These are phyloP conservation scores for Drosophila mettleri DNA, from an alignment of 2,888 invertebrate species.

Conservation along the genomic window DNA sequence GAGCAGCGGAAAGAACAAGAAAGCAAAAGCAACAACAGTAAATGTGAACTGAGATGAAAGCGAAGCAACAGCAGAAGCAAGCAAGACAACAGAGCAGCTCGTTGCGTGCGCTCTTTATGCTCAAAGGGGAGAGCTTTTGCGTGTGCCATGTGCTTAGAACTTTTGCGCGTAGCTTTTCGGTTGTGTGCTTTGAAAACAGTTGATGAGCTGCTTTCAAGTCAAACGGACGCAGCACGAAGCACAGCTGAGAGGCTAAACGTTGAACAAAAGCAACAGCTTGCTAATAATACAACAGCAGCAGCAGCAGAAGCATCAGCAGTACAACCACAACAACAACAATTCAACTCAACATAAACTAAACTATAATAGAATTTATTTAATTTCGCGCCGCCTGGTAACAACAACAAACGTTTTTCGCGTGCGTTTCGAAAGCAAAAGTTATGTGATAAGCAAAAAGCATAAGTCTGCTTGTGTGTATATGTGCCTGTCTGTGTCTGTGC, in stretches of 20 bases:
- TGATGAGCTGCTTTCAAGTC: conserved; percentile 81
- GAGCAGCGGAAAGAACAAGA: not conserved
- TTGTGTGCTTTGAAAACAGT: conserved; percentile 72
- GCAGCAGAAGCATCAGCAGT: conserved; percentile 3
- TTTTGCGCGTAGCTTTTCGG: conserved; percentile 53
- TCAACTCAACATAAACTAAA: conserved; percentile 21
- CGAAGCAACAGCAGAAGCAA: conserved; percentile 15
- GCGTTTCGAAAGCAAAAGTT: conserved; percentile 47
- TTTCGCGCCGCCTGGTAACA: conserved; percentile 30
- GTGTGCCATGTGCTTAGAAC: conserved; percentile 61
- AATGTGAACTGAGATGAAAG: not conserved
- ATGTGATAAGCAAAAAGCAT: conserved; percentile 60
- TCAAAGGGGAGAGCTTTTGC: conserved; percentile 36
- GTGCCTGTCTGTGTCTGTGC: conserved; percentile 14
- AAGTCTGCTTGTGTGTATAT: conserved; percentile 4
- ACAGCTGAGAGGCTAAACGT: conserved; percentile 15
- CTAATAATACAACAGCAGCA: conserved; percentile 31
- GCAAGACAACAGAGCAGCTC: not conserved
- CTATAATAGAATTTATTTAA: conserved; percentile 41
- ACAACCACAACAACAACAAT: conserved; percentile 20
- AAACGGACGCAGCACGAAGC: conserved; percentile 69
- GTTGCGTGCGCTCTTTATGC: conserved; percentile 34
- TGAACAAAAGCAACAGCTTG: conserved; percentile 53
- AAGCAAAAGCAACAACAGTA: conserved; percentile 11
- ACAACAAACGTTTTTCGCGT: conserved; percentile 14